phyloP scores from a whole-genome alignment of 2,888 invertebrate species.

The Tubulanus polymorphus region DNA sequence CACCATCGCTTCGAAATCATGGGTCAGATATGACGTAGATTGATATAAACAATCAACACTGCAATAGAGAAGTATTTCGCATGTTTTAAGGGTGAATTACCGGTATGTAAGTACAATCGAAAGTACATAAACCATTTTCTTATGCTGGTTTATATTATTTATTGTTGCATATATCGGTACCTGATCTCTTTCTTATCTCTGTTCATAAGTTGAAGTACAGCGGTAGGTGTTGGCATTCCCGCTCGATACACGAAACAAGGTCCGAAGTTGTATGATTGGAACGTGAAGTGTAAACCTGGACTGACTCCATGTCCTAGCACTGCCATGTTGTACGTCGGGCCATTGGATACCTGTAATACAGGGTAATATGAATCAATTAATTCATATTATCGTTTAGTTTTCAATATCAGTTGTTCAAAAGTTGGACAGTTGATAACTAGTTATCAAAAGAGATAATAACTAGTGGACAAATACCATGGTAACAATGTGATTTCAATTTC shows the following conservation, averaged over 20 bases:
- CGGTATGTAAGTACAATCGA: not conserved
- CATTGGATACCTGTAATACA: conserved; percentile 62
- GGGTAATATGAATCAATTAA: not conserved
- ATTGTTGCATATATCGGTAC: too few species aligned
- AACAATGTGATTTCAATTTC: too few species aligned
- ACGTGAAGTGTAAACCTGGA: conserved; percentile 63
- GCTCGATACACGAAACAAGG: conserved; percentile 59
- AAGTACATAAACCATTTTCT: not conserved
- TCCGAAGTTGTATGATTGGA: conserved; percentile 63
- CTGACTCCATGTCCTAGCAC: conserved; percentile 61
- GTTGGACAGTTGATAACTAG: too few species aligned
- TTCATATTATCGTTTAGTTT: too few species aligned
- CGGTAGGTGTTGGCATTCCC: conserved; percentile 43
- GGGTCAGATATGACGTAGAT: conserved; percentile 38
- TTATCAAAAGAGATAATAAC: too few species aligned
- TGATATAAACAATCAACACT: conserved; percentile 50
- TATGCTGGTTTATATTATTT: too few species aligned
- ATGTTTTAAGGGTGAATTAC: not conserved
- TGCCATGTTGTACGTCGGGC: conserved; percentile 62
- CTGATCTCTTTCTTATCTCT: conserved; percentile 50
- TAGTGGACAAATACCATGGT: too few species aligned
- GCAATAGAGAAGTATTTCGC: conserved; percentile 14
- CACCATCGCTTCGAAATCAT: conserved; percentile 48
- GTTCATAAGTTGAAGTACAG: conserved; percentile 44
- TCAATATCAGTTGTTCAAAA: too few species aligned